phyloP scores from a whole-genome alignment of 2,113 vertebrate genomes.

The Plectropomus leopardus region DNA sequence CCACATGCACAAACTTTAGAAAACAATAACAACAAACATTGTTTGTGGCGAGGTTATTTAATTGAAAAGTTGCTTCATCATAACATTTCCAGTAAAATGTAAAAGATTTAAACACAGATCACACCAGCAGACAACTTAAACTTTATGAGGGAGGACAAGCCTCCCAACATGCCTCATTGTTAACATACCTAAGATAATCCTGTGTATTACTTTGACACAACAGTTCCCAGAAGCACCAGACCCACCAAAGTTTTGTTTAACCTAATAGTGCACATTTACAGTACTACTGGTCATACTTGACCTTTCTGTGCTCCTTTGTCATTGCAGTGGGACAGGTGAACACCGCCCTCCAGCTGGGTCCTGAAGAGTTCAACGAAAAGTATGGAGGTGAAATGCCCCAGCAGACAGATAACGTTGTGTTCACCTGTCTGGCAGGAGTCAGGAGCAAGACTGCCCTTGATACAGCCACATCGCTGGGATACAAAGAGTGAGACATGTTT shows the following conservation, averaged over 20 bases:
- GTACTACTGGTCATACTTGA: neutral
- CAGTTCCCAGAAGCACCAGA: neutral
- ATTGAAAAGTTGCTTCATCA: neutral
- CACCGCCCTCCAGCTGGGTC: constrained; percentile 89
- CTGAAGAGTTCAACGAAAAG: constrained; percentile 88
- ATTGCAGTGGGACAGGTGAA: constrained; percentile 88
- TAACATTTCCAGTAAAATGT: neutral
- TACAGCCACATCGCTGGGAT: constrained; percentile 89
- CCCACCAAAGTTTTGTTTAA: neutral
- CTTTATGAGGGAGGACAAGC: too few species aligned
- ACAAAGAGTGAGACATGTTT: constrained; percentile 85
- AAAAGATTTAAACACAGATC: neutral
- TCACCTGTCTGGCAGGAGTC: constrained; percentile 91
- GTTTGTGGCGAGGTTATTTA: neutral
- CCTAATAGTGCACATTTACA: neutral
- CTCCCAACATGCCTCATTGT: neutral
- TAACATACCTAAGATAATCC: neutral
- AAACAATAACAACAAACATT: too few species aligned
- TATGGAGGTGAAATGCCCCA: constrained; percentile 89
- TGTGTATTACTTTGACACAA: neutral
- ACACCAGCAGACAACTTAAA: neutral
- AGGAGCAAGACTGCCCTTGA: constrained; percentile 89
- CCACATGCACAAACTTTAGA: too few species aligned
- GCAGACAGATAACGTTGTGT: constrained; percentile 88
- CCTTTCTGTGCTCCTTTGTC: constrained; percentile 16